These are phyloP conservation scores for Tetragnatha montana DNA, from an alignment of 2,888 invertebrate species.

Conservation along the genomic window DNA sequence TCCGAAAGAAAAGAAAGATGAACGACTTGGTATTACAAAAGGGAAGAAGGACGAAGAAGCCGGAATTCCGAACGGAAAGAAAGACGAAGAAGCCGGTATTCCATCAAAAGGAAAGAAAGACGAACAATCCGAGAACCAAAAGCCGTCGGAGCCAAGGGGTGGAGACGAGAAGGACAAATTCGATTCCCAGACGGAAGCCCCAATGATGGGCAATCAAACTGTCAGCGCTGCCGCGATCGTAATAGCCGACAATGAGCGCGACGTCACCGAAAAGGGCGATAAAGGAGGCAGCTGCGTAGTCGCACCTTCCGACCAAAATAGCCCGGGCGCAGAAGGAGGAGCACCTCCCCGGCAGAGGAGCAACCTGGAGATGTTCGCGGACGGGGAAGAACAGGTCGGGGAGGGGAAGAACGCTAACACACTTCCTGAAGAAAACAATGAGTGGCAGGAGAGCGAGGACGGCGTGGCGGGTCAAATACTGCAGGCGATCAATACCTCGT, in stretches of 20 bases:
- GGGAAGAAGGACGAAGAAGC: too few species aligned
- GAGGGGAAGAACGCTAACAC: constrained; percentile 10
- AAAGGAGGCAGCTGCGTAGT: constrained; percentile 42
- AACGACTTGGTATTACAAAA: too few species aligned
- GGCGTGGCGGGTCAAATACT: constrained; percentile 52
- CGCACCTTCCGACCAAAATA: constrained; percentile 52
- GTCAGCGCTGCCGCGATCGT: background rate
- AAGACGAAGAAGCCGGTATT: too few species aligned
- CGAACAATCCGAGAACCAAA: background rate
- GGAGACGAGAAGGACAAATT: background rate
- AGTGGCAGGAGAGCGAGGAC: constrained; percentile 38
- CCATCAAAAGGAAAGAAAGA: background rate
- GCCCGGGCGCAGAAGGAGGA: constrained; percentile 16
- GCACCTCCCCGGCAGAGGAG: constrained; percentile 8
- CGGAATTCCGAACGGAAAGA: too few species aligned
- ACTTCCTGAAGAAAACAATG: constrained; percentile 30
- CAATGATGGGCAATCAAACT: constrained; percentile 31
- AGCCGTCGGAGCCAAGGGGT: background rate
- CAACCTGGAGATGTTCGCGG: constrained; percentile 52
- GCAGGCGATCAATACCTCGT: constrained; percentile 63
- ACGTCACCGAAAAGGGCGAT: constrained; percentile 50
- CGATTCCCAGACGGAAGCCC: background rate
- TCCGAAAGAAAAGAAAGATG: too few species aligned
- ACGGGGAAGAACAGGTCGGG: constrained; percentile 40
- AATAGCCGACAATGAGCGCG: constrained; percentile 15